These are phyloP conservation scores for Megalops atlanticus DNA, from an alignment of 2,113 vertebrate genomes.

Conservation along the genomic window DNA sequence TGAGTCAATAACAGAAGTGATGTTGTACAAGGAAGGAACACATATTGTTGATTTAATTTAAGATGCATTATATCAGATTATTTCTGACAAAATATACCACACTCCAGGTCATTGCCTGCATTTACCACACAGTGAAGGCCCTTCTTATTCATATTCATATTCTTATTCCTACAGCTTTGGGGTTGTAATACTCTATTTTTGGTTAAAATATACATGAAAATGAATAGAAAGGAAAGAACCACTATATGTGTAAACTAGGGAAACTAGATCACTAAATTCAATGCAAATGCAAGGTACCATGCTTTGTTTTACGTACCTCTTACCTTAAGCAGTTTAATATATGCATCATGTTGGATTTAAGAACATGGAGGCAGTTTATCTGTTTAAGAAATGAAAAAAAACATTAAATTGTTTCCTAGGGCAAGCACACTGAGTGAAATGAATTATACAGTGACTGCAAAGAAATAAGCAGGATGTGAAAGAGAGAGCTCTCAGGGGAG, in stretches of 20 bases:
- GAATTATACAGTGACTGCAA: neutral
- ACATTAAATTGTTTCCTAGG: constrained; percentile 2
- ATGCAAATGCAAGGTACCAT: neutral
- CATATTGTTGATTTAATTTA: too few species aligned
- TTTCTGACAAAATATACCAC: too few species aligned
- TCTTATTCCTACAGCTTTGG: neutral
- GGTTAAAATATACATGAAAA: neutral
- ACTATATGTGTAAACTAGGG: neutral
- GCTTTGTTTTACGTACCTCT: neutral
- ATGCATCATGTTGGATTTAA: neutral
- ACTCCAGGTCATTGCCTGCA: too few species aligned
- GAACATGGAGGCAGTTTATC: neutral
- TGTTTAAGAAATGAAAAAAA: neutral
- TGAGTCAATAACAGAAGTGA: too few species aligned
- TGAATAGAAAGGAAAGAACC: neutral
- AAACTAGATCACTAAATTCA: too few species aligned
- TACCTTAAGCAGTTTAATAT: neutral
- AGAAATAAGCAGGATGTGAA: neutral
- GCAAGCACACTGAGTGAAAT: neutral
- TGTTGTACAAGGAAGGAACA: too few species aligned
- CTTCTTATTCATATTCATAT: too few species aligned
- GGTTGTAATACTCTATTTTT: neutral
- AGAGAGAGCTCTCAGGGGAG: neutral
- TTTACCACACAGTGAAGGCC: too few species aligned
- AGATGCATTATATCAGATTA: too few species aligned